Evolutionary conservation across 1,140 invertebrate species (phyloP), one percentile per base, ranked within the genome.

Genomic region (Drosophila kikkawai): DNA sequence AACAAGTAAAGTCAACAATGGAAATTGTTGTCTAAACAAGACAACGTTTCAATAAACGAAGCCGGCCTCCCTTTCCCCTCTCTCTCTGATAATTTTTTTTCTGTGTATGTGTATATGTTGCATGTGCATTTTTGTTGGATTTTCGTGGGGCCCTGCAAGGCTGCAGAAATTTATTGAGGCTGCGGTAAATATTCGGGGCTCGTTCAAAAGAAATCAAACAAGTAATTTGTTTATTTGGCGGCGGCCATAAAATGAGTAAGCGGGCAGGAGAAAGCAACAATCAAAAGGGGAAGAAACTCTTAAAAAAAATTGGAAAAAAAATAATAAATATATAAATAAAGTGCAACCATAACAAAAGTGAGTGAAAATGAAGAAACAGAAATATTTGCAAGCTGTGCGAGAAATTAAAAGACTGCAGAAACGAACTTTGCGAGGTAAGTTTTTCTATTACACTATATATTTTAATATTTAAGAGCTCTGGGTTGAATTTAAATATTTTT

Each of bases 181-280:
- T 88, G 85, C 57, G 85, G 85, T 90, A 90, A 90, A 88, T 88
- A 88, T 90, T 88, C 85, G 85, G 85, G 80, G 69, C 85, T 80
- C 85, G 80, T 85, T 90, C 85, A 90, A 88, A 88, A 90, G 85
- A 88, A 88, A 88, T 90, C 80, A 88, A 88, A 88, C 85, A 88
- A 84, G 78, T 88, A 88, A 90, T 88, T 88, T 88, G 85, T 88
- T 90, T 88, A 85, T 90, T 88, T 88, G 74, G 78, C 79, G 67
- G 73, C 48, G 67, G 85, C 80, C 88, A 90, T 88, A 88, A 88
- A 88, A 81, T 74, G 67, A 73, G 69, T 73, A 73, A 73, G 67
- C 69, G 69, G 69, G 67, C 69, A 73, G 67, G 69, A 73, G 69
- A 73, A 73, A 73, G 69, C 67, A 42, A 17, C 36, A 42, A 42